Base-by-base conservation (phyloP, 2,888 invertebrate species). In the Philhelius pedissequus region DNA sequence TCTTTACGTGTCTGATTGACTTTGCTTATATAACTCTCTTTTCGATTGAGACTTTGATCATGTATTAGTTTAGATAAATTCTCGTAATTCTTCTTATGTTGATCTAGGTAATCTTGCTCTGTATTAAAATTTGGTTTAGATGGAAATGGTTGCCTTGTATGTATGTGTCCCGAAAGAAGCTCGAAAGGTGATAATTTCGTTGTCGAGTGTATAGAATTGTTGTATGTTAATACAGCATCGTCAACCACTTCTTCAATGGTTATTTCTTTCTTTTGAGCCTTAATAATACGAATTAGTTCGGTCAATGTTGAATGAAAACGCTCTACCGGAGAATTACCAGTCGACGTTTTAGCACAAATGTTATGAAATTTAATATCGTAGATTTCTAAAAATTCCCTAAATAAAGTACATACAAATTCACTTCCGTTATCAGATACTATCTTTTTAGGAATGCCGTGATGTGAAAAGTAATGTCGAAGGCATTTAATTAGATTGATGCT, bases 261-360 rank as follows among this genome's bases (percentile, higher is more conserved):
- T n/a, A n/a, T n/a, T n/a, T n/a, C 48, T 79, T 78, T 15, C 40
- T 50, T 30, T 68, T 75, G n/a, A 50, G 50, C 56, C 56, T 77
- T 27, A 40, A 84, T 75, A 30, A 79, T 86, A 9, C 86, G 56
- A 20, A 71, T 30, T 8, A 80, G 27, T 73, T 86, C 86, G 3
- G 56, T 73, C 9, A 78, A 18, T 1, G 64, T 86, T n/a, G 84
- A 84, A 40, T 84, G 77, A 7, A 86, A 70, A 40, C 86, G 60
- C 60, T 86, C 79, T 38, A 86, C 56, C 2, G 74, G 66, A 4
- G 78, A 68, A 38, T 86, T 86, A 32, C 81, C 81, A 2, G 62
- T 77, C 0, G 77, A 81, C 11, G 52, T 77, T 50, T 84, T 75
- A 9, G 60, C 68, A 11, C 69, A 74, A 7, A 68, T 86, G 32